Evolutionary conservation across 2,888 invertebrate species (phyloP).

Genomic region (Oscheius myriophilus): DNA sequence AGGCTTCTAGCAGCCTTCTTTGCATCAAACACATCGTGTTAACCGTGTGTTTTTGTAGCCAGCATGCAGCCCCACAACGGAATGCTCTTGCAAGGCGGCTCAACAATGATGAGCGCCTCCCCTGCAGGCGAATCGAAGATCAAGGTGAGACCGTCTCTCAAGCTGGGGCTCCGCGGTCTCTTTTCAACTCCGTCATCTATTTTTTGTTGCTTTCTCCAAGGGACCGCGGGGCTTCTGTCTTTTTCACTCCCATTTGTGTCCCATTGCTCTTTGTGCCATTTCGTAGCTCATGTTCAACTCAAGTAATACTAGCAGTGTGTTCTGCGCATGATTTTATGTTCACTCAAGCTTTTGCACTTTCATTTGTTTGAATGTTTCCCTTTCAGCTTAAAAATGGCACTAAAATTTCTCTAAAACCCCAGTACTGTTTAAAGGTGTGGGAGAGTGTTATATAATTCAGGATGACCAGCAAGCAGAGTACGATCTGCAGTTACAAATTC

Average conservation of each 20-base stretch:
- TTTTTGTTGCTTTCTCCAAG: constrained; percentile 6
- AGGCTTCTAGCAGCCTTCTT: constrained; percentile 25
- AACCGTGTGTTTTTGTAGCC: constrained; percentile 37
- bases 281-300: constrained; percentile 25
- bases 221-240: constrained; percentile 7
- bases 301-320: constrained; percentile 31
- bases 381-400: not conserved
- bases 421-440: not conserved
- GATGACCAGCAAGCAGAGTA: constrained; percentile 44
- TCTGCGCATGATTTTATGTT: constrained; percentile 31
- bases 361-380: constrained; percentile 25
- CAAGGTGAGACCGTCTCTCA: constrained; percentile 25
- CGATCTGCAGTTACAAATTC: constrained; percentile 50
- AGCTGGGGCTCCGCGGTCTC: constrained; percentile 21
- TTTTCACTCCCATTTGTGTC: constrained; percentile 26
- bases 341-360: constrained; percentile 28
- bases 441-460: constrained; percentile 6
- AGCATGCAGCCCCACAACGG: constrained; percentile 38
- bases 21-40: constrained; percentile 31
- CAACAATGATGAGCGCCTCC: constrained; percentile 32
- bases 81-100: constrained; percentile 33
- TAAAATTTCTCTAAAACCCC: too few species aligned
- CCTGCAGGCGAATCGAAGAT: constrained; percentile 32
- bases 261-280: constrained; percentile 29
- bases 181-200: constrained; percentile 21